Conservation (phyloP, 2,113 vertebrate genomes). For the Regulus satrapa region DNA sequence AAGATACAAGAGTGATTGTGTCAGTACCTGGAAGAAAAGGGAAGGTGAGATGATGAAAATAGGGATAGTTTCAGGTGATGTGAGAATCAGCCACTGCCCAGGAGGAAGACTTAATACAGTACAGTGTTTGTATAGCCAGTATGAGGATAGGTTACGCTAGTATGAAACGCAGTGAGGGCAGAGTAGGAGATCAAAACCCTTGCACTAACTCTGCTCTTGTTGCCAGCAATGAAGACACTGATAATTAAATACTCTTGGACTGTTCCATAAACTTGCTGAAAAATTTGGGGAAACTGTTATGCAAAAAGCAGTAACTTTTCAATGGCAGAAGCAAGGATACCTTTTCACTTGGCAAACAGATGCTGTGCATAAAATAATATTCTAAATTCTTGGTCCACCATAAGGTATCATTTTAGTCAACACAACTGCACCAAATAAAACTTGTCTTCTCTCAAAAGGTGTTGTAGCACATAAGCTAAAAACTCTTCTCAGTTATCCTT, state of each 20-base stretch:
- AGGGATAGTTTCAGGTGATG: background rate
- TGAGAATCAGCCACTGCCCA: background rate
- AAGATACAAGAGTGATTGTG: background rate
- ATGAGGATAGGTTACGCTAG: too few relatives aligned
- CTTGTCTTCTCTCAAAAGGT: background rate
- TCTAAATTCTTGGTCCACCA: background rate
- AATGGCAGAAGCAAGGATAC: background rate
- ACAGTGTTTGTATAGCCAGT: fast-evolving
- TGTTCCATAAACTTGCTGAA: background rate
- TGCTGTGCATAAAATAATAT: background rate
- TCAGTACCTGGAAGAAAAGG: background rate
- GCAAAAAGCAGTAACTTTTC: background rate
- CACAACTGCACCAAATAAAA: background rate
- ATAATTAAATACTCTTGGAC: background rate
- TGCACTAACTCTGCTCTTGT: background rate
- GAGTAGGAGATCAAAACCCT: background rate
- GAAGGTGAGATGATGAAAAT: background rate
- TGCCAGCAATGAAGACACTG: background rate
- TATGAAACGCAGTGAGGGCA: background rate
- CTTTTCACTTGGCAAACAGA: background rate
- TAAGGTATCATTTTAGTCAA: background rate
- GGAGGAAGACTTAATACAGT: background rate
- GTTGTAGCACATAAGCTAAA: background rate
- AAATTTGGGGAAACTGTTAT: background rate
- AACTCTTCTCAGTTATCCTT: background rate